Base-by-base conservation (phyloP, 2,113 vertebrate genomes). In the Smithornis capensis region DNA sequence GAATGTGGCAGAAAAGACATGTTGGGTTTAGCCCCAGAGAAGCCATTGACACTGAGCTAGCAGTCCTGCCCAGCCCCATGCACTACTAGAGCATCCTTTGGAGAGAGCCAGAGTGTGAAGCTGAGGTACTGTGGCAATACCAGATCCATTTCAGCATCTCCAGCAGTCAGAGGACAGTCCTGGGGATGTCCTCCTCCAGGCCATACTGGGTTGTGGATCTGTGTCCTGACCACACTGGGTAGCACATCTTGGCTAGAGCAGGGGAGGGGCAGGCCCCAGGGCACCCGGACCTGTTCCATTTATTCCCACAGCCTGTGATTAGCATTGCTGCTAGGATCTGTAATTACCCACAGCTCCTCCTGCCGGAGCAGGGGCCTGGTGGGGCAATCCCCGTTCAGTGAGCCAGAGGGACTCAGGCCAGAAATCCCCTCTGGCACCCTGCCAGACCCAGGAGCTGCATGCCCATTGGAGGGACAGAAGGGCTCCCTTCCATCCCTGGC, bases 401-500 rank as follows among this genome's bases (percentile, higher is more conserved):
- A 69, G 31, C 40, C 49, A 77, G 45, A 71, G 35, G 12, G 14
- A 78, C 9, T 5, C 0, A 12, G 37, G 37, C 50, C 62, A 44
- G 16, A 57, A 90, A 12, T 10, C 5, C 29, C 10, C 10, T 62
- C 31, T 31, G 6, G 6, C 59, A 56, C 21, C 19, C 23, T 19
- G 2, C 2, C 2, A 77, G 28, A 52, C 29, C 9, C 19, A 68
- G 44, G 27, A 18, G 3, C 44, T 83, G 42, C 63, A 76, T 76
- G 12, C 6, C 8, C 21, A 33, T 5, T 0, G 1, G 24, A 52
- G 10, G 9, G 27, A 31, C 4, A 4, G 42, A 87, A 77, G 33
- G 31, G 3, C 2, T 70, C 29, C 44, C 24, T 73, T 73, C 68
- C n/a, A 49, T 25, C 37, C 31, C 45, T 78, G 79, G 10, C 4